A percentile compares a stretch with the other conserved stretches of the same genome.
phyloP scores from a whole-genome alignment of 2,797 vertebrate species.

The Danio aesculapii region DNA sequence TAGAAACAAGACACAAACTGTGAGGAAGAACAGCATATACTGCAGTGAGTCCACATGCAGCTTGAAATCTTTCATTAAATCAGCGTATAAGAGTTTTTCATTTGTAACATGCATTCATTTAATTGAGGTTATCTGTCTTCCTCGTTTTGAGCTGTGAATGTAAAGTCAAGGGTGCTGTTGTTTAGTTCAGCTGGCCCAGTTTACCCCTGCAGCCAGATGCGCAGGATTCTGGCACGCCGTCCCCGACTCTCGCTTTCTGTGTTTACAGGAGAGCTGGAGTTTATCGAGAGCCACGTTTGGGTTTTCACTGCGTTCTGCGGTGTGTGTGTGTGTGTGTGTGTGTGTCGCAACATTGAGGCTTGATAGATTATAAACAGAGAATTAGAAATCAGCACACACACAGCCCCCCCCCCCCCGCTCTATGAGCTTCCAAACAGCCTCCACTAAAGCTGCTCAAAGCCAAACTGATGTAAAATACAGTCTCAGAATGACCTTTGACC shows the following conservation, averaged over 20 bases:
- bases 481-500: background rate
- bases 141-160: too few relatives aligned
- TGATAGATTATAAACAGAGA: conserved; percentile 36
- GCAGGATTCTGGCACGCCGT: conserved; percentile 51
- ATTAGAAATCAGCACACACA: background rate
- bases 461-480: background rate
- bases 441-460: too few relatives aligned
- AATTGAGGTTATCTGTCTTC: too few relatives aligned
- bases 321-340: background rate
- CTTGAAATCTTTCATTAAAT: too few relatives aligned
- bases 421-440: conserved; percentile 21
- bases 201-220: conserved; percentile 54
- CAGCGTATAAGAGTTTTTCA: too few relatives aligned
- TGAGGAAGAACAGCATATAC: too few relatives aligned
- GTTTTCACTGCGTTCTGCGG: background rate
- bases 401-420: background rate
- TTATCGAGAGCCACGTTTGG: conserved; percentile 13
- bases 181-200: conserved; percentile 62
- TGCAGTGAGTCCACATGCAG: too few relatives aligned
- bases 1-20: too few relatives aligned
- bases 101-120: too few relatives aligned
- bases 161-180: conserved; percentile 61
- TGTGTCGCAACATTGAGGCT: background rate
- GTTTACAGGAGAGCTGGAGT: conserved; percentile 27
- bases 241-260: conserved; percentile 29